These are phyloP conservation scores for Meiosimyza decipiens DNA, from an alignment of 2,888 invertebrate species.

Conservation along the genomic window DNA sequence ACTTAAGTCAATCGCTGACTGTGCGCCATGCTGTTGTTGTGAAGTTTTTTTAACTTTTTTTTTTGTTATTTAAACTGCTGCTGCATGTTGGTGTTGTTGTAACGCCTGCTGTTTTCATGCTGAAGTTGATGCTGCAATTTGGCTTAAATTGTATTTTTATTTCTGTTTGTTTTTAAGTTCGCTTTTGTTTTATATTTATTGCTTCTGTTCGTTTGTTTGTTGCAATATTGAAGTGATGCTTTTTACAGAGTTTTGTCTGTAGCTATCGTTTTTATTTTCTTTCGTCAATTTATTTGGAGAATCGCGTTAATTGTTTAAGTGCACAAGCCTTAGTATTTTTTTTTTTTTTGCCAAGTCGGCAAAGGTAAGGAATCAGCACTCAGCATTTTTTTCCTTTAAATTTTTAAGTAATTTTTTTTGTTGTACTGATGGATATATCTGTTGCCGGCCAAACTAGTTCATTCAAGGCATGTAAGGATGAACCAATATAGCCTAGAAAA, in stretches of 20 bases:
- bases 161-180: background rate
- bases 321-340: too few relatives aligned
- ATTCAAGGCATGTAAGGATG: too few relatives aligned
- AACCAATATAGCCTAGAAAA: too few relatives aligned
- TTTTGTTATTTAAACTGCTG: conserved; percentile 8
- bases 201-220: conserved; percentile 13
- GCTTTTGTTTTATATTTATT: background rate
- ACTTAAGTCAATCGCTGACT: conserved; percentile 20
- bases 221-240: background rate
- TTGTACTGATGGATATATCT: too few relatives aligned
- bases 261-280: background rate
- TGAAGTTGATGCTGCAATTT: background rate
- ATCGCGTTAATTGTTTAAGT: too few relatives aligned
- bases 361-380: too few relatives aligned
- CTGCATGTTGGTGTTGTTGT: conserved; percentile 19
- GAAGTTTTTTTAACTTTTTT: background rate
- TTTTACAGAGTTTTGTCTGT: background rate
- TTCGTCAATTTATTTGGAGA: too few relatives aligned
- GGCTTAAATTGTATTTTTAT: background rate
- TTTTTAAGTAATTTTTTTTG: too few relatives aligned
- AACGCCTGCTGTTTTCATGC: conserved; percentile 1
- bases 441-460: too few relatives aligned
- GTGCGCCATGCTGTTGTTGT: conserved; percentile 20
- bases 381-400: too few relatives aligned
- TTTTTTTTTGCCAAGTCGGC: too few relatives aligned